Percentiles rank a stretch among this genome's conserved stretches.
phyloP scores from a whole-genome alignment of 2,113 vertebrate species.

The Peromyscus leucopus region DNA sequence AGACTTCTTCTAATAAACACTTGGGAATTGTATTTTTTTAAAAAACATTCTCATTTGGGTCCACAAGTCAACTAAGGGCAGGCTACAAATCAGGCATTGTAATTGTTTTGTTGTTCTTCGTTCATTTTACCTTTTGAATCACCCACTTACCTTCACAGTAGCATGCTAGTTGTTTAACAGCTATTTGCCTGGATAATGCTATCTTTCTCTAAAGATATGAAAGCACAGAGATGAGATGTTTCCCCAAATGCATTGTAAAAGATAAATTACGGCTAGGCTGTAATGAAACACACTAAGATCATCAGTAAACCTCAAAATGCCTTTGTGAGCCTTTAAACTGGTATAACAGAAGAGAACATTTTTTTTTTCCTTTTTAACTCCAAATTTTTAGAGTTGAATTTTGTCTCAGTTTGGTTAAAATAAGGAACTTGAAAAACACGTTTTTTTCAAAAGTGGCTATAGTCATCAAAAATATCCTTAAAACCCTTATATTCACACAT shows the following conservation, averaged over 20 bases:
- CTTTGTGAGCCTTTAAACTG: background rate
- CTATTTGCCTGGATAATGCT: background rate
- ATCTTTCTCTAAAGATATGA: background rate
- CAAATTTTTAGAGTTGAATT: background rate
- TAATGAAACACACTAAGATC: background rate
- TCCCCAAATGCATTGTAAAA: background rate
- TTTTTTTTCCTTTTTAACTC: background rate
- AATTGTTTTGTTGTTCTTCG: background rate
- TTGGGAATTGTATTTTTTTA: background rate
- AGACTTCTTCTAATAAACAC: background rate
- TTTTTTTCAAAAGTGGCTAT: background rate
- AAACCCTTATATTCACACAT: background rate
- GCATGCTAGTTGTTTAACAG: background rate
- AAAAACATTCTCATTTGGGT: background rate
- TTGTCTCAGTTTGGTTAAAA: background rate
- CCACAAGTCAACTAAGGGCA: background rate
- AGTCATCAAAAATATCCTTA: background rate
- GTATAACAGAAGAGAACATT: background rate
- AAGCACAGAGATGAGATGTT: background rate
- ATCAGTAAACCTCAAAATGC: background rate
- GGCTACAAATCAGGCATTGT: background rate
- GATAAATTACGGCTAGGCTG: background rate
- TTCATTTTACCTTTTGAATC: background rate
- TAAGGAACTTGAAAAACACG: background rate
- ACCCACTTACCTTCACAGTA: background rate